Conservation (phyloP, 1,140 invertebrate genomes). For the Phthorimaea operculella region DNA sequence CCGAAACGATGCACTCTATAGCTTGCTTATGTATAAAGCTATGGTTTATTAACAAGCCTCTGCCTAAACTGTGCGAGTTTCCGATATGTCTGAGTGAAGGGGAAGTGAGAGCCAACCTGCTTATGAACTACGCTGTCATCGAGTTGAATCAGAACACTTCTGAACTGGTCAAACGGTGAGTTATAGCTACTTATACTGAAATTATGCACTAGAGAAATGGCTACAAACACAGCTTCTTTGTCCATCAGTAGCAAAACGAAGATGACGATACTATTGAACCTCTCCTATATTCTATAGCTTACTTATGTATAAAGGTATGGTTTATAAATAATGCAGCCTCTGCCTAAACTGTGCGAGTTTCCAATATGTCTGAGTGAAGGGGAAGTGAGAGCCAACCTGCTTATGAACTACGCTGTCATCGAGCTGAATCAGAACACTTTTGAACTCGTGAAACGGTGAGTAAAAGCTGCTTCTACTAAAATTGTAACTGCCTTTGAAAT, state of each 20-base stretch:
- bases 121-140: conserved; percentile 65
- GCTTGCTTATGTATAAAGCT: too few species aligned
- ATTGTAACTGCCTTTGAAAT: too few species aligned
- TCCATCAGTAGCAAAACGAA: too few species aligned
- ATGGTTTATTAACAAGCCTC: conserved; percentile 70
- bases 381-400: conserved; percentile 76
- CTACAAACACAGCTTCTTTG: too few species aligned
- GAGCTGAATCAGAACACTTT: conserved; percentile 68
- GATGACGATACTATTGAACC: too few species aligned
- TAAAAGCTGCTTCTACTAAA: too few species aligned
- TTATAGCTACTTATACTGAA: too few species aligned
- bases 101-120: conserved; percentile 76
- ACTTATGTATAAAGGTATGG: too few species aligned
- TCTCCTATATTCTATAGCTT: too few species aligned
- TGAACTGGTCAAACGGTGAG: conserved; percentile 65
- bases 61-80: conserved; percentile 76
- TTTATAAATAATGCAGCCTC: too few species aligned
- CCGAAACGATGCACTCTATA: too few species aligned
- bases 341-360: conserved; percentile 76
- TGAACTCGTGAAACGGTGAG: conserved; percentile 65
- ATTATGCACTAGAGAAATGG: too few species aligned
- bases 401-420: conserved; percentile 65
- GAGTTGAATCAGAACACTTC: conserved; percentile 68
- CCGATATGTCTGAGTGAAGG: conserved; percentile 88
- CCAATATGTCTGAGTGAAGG: conserved; percentile 88